phyloP scores from a whole-genome alignment of 2,113 vertebrate species.

The Phoxinus phoxinus region DNA sequence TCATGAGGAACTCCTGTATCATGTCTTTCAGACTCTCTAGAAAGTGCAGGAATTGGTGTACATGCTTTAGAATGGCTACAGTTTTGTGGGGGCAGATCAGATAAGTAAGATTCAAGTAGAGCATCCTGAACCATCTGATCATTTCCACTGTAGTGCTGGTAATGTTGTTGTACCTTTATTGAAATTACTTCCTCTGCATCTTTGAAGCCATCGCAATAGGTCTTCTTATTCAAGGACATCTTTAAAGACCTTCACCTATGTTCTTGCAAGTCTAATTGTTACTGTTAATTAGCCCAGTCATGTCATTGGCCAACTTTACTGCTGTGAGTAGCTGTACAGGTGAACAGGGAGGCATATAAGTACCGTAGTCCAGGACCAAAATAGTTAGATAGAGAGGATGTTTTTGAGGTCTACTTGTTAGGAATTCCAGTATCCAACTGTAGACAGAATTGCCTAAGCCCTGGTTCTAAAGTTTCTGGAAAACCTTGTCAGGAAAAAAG shows the following conservation, averaged over 20 bases:
- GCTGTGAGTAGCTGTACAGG: neutral
- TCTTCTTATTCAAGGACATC: no score
- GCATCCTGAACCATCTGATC: neutral
- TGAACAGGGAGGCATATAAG: neutral
- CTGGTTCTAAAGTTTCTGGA: neutral
- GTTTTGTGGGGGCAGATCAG: neutral
- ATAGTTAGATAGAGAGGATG: no score
- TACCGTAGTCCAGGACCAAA: neutral
- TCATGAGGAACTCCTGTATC: no score
- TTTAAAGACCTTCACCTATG: no score
- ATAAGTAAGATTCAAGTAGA: neutral
- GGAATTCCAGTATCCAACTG: neutral
- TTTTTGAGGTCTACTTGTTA: neutral
- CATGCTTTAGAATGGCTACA: neutral
- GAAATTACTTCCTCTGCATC: neutral
- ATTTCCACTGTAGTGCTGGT: neutral
- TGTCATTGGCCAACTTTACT: neutral
- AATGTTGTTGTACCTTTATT: neutral
- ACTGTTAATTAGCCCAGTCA: neutral
- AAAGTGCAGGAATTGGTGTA: neutral
- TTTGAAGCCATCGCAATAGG: no score
- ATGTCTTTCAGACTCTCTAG: neutral
- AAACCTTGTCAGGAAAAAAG: neutral
- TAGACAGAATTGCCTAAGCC: neutral
- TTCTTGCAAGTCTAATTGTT: no score